Conservation (phyloP, 2,113 vertebrate genomes). For the Charina bottae region DNA sequence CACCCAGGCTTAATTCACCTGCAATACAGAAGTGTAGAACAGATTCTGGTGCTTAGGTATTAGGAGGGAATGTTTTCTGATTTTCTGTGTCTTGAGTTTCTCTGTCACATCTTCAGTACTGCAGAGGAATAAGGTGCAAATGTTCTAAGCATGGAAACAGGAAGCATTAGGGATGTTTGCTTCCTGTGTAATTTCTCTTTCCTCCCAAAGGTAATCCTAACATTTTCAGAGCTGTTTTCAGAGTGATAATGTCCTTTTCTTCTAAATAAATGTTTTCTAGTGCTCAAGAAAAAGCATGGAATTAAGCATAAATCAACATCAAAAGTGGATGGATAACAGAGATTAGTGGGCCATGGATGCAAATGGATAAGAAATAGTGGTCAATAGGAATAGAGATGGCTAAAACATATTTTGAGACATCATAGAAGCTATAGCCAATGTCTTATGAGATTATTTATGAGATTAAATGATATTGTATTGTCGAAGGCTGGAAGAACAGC, state of each 20-base stretch:
- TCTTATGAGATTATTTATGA: no score
- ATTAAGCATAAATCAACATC: not conserved
- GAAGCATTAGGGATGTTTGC: not conserved
- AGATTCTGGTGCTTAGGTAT: not conserved
- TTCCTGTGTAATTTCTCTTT: not conserved
- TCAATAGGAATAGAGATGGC: not conserved
- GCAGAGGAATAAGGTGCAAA: not conserved
- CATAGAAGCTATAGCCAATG: no score
- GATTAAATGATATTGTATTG: no score
- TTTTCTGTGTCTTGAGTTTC: not conserved
- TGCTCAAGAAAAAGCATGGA: not conserved
- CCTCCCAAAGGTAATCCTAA: not conserved
- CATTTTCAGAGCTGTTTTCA: not conserved
- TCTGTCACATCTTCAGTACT: not conserved
- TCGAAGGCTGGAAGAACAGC: no score
- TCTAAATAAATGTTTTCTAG: not conserved
- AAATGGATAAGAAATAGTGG: not conserved
- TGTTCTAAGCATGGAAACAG: not conserved
- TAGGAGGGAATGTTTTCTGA: not conserved
- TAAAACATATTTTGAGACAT: no score
- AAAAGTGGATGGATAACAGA: not conserved
- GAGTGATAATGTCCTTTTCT: not conserved
- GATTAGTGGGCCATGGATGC: not conserved
- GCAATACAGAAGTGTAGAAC: not conserved
- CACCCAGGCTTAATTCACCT: not conserved